Percentiles rank a stretch among this genome's conserved stretches.
Conservation (phyloP, 2,797 vertebrate species). For the Limosa lapponica region DNA sequence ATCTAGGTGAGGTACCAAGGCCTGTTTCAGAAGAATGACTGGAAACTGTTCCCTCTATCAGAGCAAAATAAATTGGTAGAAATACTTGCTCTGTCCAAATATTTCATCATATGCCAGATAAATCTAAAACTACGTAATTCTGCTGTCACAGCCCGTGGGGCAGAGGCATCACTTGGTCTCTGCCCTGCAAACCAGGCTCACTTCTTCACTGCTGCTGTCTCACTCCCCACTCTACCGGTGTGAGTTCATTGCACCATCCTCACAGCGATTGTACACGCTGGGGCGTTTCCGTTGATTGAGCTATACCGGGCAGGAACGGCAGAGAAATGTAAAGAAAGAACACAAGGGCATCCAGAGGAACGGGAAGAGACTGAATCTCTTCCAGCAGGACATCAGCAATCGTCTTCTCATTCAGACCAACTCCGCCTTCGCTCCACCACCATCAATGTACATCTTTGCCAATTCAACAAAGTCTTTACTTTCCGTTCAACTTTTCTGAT, state of each 20-base stretch:
- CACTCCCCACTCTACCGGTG: neutral
- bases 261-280: neutral
- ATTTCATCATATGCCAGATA: neutral
- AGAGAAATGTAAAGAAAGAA: neutral
- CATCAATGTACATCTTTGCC: neutral
- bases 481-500: neutral
- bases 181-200: neutral
- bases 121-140: neutral
- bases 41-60: neutral
- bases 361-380: neutral
- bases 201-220: neutral
- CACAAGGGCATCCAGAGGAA: neutral
- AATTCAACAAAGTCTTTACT: neutral
- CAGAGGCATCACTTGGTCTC: neutral
- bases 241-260: neutral
- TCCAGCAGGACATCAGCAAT: neutral
- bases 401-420: neutral
- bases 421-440: neutral
- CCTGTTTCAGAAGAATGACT: neutral
- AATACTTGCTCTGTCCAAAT: neutral
- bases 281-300: neutral
- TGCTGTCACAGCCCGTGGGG: neutral
- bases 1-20: neutral
- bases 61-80: neutral
- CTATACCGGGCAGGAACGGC: neutral